Evolutionary conservation across 2,113 vertebrate species (phyloP).

Genomic region (Daubentonia madagascariensis): DNA sequence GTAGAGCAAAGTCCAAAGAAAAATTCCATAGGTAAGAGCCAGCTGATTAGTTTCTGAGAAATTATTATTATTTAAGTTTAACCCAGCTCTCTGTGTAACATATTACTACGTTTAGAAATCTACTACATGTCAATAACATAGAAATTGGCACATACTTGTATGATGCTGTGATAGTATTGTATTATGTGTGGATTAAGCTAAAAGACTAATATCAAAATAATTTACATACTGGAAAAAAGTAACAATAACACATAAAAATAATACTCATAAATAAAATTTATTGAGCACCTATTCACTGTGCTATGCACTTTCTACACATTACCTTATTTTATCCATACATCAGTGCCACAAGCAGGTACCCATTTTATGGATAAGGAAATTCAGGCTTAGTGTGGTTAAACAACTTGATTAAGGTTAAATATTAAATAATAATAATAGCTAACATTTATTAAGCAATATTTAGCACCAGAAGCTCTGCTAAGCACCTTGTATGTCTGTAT

Average conservation of each 20-base stretch:
- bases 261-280: neutral
- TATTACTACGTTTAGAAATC: neutral
- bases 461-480: neutral
- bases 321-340: neutral
- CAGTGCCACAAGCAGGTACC: neutral
- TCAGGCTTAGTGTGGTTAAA: neutral
- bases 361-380: neutral
- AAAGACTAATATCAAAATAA: neutral
- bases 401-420: neutral
- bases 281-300: neutral
- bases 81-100: neutral
- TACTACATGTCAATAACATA: neutral
- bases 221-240: neutral
- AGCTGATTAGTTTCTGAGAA: neutral
- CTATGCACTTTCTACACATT: neutral
- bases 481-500: neutral
- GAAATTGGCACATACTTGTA: neutral
- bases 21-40: neutral
- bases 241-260: neutral
- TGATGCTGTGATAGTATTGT: too few species aligned
- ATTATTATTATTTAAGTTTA: neutral
- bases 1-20: neutral
- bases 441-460: neutral
- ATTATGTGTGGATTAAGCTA: neutral
- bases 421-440: neutral